Evolutionary conservation across 2,797 vertebrate genomes (phyloP).

Genomic region (Sphenodon punctatus): DNA sequence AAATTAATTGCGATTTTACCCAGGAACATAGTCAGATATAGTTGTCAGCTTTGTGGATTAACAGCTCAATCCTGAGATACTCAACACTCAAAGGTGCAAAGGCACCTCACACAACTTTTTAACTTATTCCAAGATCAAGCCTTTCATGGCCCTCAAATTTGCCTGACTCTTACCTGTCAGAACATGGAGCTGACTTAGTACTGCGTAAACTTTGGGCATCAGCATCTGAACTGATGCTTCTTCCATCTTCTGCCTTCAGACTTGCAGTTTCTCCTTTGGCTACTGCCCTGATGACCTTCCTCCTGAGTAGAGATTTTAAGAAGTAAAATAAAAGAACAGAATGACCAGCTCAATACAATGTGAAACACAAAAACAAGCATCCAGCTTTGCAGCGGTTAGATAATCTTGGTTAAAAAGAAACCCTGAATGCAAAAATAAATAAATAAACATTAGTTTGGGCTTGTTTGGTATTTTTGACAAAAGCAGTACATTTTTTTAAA

Average conservation of each 20-base stretch:
- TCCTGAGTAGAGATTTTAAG: conserved; percentile 59
- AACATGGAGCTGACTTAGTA: conserved; percentile 63
- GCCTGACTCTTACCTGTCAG: conserved; percentile 78
- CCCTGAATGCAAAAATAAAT: too few relatives aligned
- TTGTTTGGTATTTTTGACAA: too few relatives aligned
- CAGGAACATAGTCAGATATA: not conserved
- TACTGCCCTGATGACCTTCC: conserved; percentile 65
- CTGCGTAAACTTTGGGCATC: conserved; percentile 75
- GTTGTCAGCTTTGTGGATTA: not conserved
- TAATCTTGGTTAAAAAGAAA: too few relatives aligned
- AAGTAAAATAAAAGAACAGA: too few relatives aligned
- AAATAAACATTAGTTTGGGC: too few relatives aligned
- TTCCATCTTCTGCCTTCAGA: conserved; percentile 59
- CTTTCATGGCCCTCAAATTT: rapidly evolving
- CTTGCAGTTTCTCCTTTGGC: conserved; percentile 79
- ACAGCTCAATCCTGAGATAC: not conserved
- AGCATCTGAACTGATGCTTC: conserved; percentile 70
- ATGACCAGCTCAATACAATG: too few relatives aligned
- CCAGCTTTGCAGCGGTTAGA: too few relatives aligned
- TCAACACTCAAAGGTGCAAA: not conserved
- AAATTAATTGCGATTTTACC: not conserved
- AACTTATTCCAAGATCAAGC: rapidly evolving
- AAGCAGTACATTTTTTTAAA: too few relatives aligned
- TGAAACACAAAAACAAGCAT: too few relatives aligned
- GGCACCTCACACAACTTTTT: not conserved